phyloP scores from a whole-genome alignment of 2,113 vertebrate species.

The Jaculus jaculus region DNA sequence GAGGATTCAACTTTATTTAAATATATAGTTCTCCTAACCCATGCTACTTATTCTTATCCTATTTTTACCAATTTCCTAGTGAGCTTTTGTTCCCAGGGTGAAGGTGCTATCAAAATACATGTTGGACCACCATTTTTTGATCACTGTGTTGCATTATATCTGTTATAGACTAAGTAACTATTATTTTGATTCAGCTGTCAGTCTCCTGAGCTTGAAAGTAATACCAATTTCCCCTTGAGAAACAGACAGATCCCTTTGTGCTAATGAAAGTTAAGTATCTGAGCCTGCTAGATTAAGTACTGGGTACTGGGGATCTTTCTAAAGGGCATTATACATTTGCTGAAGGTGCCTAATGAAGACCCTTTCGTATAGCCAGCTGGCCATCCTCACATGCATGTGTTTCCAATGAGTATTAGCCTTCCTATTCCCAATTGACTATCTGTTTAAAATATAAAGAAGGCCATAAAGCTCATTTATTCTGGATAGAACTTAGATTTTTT shows the following conservation, averaged over 20 bases:
- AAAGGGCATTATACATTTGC: background rate
- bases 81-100: background rate
- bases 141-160: background rate
- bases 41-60: constrained; percentile 7
- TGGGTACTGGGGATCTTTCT: background rate
- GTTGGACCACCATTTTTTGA: background rate
- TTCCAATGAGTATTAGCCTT: background rate
- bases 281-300: background rate
- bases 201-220: constrained; percentile 1
- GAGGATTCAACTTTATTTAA: constrained; percentile 1
- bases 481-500: background rate
- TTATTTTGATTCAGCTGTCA: constrained; percentile 6
- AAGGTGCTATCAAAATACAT: background rate
- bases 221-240: background rate
- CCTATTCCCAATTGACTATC: background rate
- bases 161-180: background rate
- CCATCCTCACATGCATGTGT: background rate
- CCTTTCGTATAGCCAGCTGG: background rate
- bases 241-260: background rate
- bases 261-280: background rate
- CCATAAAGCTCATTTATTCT: background rate
- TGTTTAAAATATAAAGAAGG: constrained; percentile 6
- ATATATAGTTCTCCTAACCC: background rate
- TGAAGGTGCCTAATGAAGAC: background rate
- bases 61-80: constrained; percentile 33